Percentiles rank a stretch among this genome's conserved stretches.
Conservation (phyloP, 2,888 invertebrate species). For the Allygus modestus region DNA sequence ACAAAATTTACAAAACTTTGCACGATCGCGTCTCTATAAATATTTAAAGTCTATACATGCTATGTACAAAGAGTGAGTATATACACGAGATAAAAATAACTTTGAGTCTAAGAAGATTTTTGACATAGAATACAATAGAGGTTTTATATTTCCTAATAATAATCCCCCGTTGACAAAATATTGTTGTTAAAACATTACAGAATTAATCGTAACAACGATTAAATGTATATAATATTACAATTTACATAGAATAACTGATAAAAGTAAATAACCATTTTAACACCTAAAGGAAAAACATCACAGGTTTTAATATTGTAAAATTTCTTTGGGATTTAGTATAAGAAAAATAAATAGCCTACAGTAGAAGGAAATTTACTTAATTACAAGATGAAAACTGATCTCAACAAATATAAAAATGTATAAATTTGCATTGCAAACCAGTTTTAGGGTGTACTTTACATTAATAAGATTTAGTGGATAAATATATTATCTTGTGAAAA, state of each 20-base stretch:
- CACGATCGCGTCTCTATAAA: slow-evolving; percentile 12
- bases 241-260: not conserved
- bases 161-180: not conserved
- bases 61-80: slow-evolving; percentile 33
- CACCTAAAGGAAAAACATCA: slow-evolving; percentile 30
- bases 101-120: slow-evolving; percentile 8
- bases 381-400: too few species aligned
- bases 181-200: not conserved
- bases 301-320: not conserved
- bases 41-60: slow-evolving; percentile 8
- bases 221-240: not conserved
- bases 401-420: too few species aligned
- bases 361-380: too few species aligned
- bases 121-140: not conserved
- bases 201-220: slow-evolving; percentile 9
- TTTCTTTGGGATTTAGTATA: slow-evolving; percentile 6
- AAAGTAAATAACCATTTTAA: not conserved
- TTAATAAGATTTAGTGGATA: too few species aligned
- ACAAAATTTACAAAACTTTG: slow-evolving; percentile 55
- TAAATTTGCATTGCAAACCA: too few species aligned
- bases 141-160: not conserved
- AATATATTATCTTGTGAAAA: too few species aligned
- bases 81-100: slow-evolving; percentile 20
- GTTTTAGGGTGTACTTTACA: too few species aligned
- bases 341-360: too few species aligned